phyloP scores from a whole-genome alignment of 2,888 invertebrate species.

The Eristalis pertinax region DNA sequence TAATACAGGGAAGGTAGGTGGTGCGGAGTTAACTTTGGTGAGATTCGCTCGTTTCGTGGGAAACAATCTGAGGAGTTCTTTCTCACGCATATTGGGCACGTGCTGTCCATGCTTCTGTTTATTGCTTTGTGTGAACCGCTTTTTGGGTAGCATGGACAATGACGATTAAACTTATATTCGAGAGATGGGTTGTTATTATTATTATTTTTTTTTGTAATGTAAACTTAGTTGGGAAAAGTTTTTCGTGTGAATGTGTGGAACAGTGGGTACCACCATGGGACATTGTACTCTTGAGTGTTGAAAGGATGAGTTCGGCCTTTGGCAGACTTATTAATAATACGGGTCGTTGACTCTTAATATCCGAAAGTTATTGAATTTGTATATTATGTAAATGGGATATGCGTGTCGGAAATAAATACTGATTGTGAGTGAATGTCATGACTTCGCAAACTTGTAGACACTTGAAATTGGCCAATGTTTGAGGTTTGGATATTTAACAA shows the following conservation, averaged over 20 bases:
- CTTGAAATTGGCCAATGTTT: no score
- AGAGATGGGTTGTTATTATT: conserved; percentile 1
- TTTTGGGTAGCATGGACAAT: conserved; percentile 36
- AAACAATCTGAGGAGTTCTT: conserved; percentile 79
- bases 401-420: no score
- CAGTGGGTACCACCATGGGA: background rate
- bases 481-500: no score
- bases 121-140: conserved; percentile 57
- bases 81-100: conserved; percentile 81
- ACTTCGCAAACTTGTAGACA: no score
- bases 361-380: background rate
- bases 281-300: background rate
- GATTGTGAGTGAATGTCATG: no score
- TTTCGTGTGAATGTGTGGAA: conserved; percentile 7
- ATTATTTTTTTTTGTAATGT: conserved; percentile 18
- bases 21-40: conserved; percentile 11
- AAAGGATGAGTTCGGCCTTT: background rate
- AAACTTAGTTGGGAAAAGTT: conserved; percentile 26
- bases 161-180: conserved; percentile 39
- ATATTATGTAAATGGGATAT: background rate
- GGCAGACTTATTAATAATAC: background rate
- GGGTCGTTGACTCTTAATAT: background rate
- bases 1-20: conserved; percentile 44
- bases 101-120: conserved; percentile 77
- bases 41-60: conserved; percentile 75